Percentiles rank a stretch among this genome's conserved stretches.
Conservation (phyloP, 2,797 vertebrate species). For the Jordanella pulchra region DNA sequence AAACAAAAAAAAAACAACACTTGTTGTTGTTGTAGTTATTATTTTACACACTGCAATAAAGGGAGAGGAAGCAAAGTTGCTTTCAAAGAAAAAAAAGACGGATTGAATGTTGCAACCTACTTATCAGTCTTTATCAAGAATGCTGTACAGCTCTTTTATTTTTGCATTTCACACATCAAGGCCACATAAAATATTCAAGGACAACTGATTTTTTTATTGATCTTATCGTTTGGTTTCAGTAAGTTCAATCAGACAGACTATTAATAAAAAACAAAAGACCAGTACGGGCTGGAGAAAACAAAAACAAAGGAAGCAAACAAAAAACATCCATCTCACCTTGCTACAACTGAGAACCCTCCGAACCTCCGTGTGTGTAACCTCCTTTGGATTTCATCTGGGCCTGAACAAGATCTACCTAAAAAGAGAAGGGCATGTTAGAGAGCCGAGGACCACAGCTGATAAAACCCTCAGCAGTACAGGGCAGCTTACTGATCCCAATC, state of each 20-base stretch:
- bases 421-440: conserved; percentile 24
- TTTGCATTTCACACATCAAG: neutral
- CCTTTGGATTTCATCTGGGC: conserved; percentile 92
- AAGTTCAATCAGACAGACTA: neutral
- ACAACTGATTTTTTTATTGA: too few relatives aligned
- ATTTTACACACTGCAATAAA: neutral
- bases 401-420: conserved; percentile 84
- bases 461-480: neutral
- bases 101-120: neutral
- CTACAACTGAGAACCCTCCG: conserved; percentile 79
- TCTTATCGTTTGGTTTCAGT: neutral
- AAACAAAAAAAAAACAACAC: too few relatives aligned
- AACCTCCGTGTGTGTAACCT: conserved; percentile 74
- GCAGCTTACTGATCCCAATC: conserved; percentile 71
- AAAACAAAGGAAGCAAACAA: neutral
- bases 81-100: conserved; percentile 9
- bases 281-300: neutral
- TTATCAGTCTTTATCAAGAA: neutral
- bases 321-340: conserved; percentile 53
- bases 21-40: neutral
- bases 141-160: neutral
- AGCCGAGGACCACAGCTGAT: neutral
- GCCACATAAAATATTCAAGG: neutral
- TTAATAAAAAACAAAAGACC: neutral
- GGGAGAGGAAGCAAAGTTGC: neutral